phyloP scores from a whole-genome alignment of 1,140 invertebrate species.

The Macrobrachium nipponense region DNA sequence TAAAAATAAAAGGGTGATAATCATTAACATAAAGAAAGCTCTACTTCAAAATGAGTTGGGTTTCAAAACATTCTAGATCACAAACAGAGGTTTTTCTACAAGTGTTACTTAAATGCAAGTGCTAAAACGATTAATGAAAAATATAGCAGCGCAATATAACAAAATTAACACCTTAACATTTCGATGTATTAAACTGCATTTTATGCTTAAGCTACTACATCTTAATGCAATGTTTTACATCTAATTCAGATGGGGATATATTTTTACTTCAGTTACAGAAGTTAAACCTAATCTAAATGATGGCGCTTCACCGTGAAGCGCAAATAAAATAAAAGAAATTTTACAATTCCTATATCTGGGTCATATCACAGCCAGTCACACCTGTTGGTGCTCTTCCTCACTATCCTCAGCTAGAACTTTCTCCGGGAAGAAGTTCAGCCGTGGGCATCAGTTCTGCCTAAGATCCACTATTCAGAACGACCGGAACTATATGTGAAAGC shows the following conservation, averaged over 20 bases:
- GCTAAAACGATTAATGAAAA: conserved; percentile 44
- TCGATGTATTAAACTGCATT: conserved; percentile 29
- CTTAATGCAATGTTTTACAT: conserved; percentile 52
- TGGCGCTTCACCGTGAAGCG: conserved; percentile 29
- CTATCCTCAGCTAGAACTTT: neutral
- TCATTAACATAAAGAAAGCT: neutral
- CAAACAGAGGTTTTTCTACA: conserved; percentile 8
- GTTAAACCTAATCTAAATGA: conserved; percentile 43
- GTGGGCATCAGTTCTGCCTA: conserved; percentile 28
- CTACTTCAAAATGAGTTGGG: conserved; percentile 33
- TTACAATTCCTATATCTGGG: conserved; percentile 57
- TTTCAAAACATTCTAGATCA: neutral
- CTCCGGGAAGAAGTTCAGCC: conserved; percentile 3
- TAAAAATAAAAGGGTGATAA: conserved; percentile 17
- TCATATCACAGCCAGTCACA: conserved; percentile 58
- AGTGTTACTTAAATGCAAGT: conserved; percentile 42
- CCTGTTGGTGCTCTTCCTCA: conserved; percentile 23
- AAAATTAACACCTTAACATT: conserved; percentile 32
- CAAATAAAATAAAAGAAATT: conserved; percentile 37
- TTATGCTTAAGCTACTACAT: conserved; percentile 38
- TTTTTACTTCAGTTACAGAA: conserved; percentile 49
- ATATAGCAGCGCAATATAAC: conserved; percentile 34
- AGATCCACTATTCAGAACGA: conserved; percentile 36
- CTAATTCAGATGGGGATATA: conserved; percentile 39
- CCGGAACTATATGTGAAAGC: too few relatives aligned